Base-by-base conservation (phyloP, 2,797 vertebrate genomes). In the Syngnathus acus region DNA sequence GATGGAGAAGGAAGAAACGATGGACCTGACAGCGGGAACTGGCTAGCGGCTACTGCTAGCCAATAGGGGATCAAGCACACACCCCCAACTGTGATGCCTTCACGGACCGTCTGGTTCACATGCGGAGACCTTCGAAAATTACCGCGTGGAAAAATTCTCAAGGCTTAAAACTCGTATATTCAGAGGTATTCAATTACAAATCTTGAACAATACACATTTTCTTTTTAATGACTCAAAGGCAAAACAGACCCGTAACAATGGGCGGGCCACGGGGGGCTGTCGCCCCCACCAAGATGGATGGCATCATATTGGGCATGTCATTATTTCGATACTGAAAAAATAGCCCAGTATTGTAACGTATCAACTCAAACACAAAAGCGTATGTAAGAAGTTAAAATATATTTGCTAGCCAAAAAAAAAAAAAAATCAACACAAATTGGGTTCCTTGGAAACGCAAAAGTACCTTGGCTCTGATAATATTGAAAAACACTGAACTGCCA, bases 51-150 rank as follows among this genome's bases (percentile, higher is more conserved):
- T 39, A 11, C 9, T 17, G 60, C 60, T 62, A 45, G 17, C 42
- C 5, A 17, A 48, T 17, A 26, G 3, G 60, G 43, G 21, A 42
- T 39, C 5, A 11, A 11, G 13, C 10, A 50, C 10, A 50, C 51
- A 7, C 26, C 65, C 65, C 53, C 37, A 53, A 16, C 9, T 3
- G 65, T 39, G 65, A 54, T 47, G 65, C 65, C n/a, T 66, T 58
- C 65, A 19, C 0, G 39, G 42, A 21, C 40, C n/a, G 23, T 19
- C 39, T 17, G 40, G 13, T 45, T 55, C 9, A 6, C n/a, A 23
- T 6, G 9, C 0, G 0, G 6, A 13, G 23, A 6, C 23, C 1
- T 32, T 55, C 7, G 32, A 17, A 37, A 37, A 38, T 6, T 13
- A 57, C 16, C 55, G 5, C 14, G 55, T 57, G 54, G 54, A 57